Conservation (phyloP, 2,888 invertebrate genomes). For the Harpalus rufipes region DNA sequence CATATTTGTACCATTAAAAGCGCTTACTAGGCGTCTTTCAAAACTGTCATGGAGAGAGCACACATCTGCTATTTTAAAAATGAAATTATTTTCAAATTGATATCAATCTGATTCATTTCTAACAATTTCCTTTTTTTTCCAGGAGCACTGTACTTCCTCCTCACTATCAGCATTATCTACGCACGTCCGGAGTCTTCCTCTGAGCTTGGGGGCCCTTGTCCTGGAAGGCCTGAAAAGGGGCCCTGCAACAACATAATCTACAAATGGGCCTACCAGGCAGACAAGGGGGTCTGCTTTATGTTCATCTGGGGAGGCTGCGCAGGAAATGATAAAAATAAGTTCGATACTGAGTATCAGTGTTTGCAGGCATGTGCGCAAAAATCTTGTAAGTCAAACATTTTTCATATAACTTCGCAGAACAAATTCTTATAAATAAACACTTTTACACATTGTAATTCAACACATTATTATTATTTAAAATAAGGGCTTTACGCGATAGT, state of each 20-base stretch:
- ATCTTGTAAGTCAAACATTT: slow-evolving; percentile 77
- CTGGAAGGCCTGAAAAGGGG: slow-evolving; percentile 78
- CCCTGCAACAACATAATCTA: slow-evolving; percentile 83
- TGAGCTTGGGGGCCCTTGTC: slow-evolving; percentile 74
- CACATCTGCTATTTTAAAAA: too few relatives aligned
- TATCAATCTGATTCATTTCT: background rate
- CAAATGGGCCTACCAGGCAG: slow-evolving; percentile 84
- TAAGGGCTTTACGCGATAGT: too few relatives aligned
- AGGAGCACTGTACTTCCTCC: slow-evolving; percentile 34
- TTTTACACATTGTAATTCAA: too few relatives aligned
- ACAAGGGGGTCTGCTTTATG: slow-evolving; percentile 80
- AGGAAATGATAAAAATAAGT: slow-evolving; percentile 84
- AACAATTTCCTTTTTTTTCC: background rate
- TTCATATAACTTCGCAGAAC: too few relatives aligned
- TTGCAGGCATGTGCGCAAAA: slow-evolving; percentile 82
- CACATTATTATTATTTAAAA: too few relatives aligned
- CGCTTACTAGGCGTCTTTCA: too few relatives aligned
- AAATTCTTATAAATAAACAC: too few relatives aligned
- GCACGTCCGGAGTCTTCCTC: slow-evolving; percentile 37
- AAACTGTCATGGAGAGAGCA: too few relatives aligned
- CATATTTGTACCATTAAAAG: too few relatives aligned
- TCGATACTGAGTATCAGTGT: slow-evolving; percentile 84
- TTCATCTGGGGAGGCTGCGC: slow-evolving; percentile 86
- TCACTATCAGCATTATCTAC: background rate
- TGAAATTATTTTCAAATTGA: too few relatives aligned